phyloP scores from a whole-genome alignment of 2,113 vertebrate genomes.

The Corythornis vintsioides region DNA sequence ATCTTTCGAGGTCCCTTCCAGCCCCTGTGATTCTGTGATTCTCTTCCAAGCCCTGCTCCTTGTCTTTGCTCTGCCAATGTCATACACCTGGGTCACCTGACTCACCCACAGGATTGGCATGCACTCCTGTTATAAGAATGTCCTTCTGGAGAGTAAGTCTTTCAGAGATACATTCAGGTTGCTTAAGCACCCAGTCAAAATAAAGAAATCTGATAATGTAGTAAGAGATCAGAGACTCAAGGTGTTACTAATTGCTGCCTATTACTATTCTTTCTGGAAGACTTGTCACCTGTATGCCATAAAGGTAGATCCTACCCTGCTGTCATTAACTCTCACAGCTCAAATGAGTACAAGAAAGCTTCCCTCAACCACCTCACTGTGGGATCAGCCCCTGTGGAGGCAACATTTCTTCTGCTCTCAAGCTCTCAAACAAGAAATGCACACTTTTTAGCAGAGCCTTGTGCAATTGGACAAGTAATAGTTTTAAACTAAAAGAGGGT shows the following conservation, averaged over 20 bases:
- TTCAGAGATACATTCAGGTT: neutral
- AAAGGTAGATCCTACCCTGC: neutral
- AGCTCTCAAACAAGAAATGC: neutral
- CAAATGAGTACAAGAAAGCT: neutral
- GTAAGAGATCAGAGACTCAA: neutral
- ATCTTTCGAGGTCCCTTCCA: too few relatives aligned
- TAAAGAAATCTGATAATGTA: rapidly evolving
- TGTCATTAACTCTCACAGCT: neutral
- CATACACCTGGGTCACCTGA: neutral
- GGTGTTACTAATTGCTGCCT: neutral
- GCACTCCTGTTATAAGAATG: neutral
- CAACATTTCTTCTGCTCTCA: neutral
- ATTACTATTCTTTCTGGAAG: neutral
- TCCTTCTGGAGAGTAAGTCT: neutral
- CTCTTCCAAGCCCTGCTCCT: neutral
- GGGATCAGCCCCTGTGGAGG: neutral
- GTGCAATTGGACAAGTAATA: neutral
- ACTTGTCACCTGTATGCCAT: neutral
- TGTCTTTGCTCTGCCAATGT: neutral
- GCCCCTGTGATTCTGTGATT: too few relatives aligned
- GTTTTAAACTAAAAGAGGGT: neutral
- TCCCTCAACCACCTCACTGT: neutral
- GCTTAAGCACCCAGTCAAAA: neutral
- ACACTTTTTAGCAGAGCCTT: neutral
- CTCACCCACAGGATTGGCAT: rapidly evolving